Conservation (phyloP, 2,113 vertebrate species). For the Pangasianodon hypophthalmus region DNA sequence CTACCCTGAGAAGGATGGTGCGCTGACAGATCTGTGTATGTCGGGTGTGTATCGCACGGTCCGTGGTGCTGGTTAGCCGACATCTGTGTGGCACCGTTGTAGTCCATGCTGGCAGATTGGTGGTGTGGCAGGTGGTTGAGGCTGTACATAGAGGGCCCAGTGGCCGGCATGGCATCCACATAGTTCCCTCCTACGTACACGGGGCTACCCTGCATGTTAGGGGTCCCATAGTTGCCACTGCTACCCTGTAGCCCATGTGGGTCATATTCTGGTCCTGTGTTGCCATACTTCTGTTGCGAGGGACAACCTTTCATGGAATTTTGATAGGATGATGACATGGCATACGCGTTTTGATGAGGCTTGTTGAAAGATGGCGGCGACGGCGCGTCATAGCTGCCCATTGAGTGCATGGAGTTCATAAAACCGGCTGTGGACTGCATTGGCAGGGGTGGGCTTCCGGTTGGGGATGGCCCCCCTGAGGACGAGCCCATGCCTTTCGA, state of each 20-base stretch:
- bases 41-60: constrained; percentile 87
- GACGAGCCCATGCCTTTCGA: constrained; percentile 92
- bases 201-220: constrained; percentile 90
- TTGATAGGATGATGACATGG: constrained; percentile 88
- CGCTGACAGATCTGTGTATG: constrained; percentile 93
- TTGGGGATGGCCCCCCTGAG: constrained; percentile 89
- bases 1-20: constrained; percentile 98
- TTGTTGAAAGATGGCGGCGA: constrained; percentile 92
- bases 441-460: constrained; percentile 89
- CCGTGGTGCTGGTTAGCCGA: constrained; percentile 87
- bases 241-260: constrained; percentile 89
- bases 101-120: constrained; percentile 91
- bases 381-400: constrained; percentile 89
- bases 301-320: constrained; percentile 90
- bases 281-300: constrained; percentile 87
- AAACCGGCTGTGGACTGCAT: constrained; percentile 92
- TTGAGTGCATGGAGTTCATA: constrained; percentile 90
- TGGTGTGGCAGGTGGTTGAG: constrained; percentile 93
- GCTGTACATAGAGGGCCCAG: constrained; percentile 91
- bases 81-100: constrained; percentile 85
- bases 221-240: constrained; percentile 81
- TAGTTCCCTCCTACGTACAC: constrained; percentile 91
- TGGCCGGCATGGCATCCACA: constrained; percentile 87
- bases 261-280: constrained; percentile 87
- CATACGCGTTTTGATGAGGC: constrained; percentile 91